Conservation (phyloP, 2,888 invertebrate species). For the Drosophila vallismaia region DNA sequence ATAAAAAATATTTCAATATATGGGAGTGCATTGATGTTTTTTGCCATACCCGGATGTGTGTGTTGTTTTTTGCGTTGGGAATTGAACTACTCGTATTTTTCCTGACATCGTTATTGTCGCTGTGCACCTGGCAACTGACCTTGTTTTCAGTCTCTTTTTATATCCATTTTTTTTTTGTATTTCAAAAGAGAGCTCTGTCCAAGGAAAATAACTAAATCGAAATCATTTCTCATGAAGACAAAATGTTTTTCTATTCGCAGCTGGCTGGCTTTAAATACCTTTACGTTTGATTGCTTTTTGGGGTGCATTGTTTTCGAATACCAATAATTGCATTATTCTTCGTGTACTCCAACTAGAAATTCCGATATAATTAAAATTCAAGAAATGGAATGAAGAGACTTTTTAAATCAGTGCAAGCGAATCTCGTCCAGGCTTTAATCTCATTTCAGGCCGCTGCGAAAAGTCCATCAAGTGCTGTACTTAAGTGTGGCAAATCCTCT, state of each 20-base stretch:
- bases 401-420: conserved; percentile 6
- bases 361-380: not conserved
- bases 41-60: conserved; percentile 5
- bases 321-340: conserved; percentile 4
- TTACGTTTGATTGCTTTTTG: not conserved
- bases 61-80: conserved; percentile 32
- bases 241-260: conserved; percentile 32
- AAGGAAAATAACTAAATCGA: conserved; percentile 15
- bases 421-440: conserved; percentile 1
- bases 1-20: conserved; percentile 26
- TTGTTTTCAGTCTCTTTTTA: conserved; percentile 16
- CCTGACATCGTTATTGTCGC: conserved; percentile 38
- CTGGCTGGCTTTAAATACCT: conserved; percentile 11
- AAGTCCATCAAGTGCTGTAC: conserved; percentile 32
- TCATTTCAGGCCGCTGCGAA: conserved; percentile 1
- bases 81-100: conserved; percentile 33
- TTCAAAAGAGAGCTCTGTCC: conserved; percentile 6
- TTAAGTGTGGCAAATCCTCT: conserved; percentile 26
- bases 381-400: not conserved
- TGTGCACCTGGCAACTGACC: conserved; percentile 41
- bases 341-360: not conserved
- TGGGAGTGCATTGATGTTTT: conserved; percentile 9
- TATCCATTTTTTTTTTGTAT: not conserved
- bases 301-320: conserved; percentile 1
- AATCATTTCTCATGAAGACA: conserved; percentile 36